Percentiles rank a stretch among this genome's conserved stretches.
These are phyloP conservation scores for Oceanodroma leucorhoa DNA, from an alignment of 2,797 vertebrate genomes.

Conservation along the genomic window DNA sequence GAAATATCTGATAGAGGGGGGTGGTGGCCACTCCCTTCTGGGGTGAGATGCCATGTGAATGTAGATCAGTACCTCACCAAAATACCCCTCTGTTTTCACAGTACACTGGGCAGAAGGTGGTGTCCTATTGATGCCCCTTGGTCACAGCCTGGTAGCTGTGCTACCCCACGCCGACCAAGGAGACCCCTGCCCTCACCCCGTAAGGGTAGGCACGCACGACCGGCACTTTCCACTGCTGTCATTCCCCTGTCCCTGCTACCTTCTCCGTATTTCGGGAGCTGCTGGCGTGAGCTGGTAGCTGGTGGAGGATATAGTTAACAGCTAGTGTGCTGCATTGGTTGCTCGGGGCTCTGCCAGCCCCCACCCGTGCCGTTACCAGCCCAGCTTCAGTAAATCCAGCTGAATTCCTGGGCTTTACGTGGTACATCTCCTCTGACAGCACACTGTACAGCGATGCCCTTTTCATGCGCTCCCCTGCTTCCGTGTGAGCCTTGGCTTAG, in stretches of 20 bases:
- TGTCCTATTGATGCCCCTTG: background rate
- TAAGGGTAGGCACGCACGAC: accelerated
- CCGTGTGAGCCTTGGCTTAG: background rate
- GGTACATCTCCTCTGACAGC: background rate
- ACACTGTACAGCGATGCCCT: background rate
- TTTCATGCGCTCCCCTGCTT: background rate
- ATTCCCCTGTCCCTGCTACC: background rate
- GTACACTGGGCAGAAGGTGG: background rate
- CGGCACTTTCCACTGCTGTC: accelerated
- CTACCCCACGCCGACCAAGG: accelerated
- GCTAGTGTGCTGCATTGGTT: background rate
- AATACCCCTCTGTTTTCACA: background rate
- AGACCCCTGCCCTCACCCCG: accelerated
- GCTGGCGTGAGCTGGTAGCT: accelerated
- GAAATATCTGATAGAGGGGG: background rate
- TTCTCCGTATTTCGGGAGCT: background rate
- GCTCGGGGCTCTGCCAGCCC: background rate
- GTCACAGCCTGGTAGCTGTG: background rate
- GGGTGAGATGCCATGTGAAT: accelerated
- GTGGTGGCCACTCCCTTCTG: background rate
- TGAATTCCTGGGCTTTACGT: background rate
- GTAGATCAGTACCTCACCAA: background rate
- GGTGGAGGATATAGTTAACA: background rate
- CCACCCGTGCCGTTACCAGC: accelerated
- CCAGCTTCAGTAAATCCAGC: background rate